Conservation (phyloP, 1,140 invertebrate species). For the Limonius californicus region DNA sequence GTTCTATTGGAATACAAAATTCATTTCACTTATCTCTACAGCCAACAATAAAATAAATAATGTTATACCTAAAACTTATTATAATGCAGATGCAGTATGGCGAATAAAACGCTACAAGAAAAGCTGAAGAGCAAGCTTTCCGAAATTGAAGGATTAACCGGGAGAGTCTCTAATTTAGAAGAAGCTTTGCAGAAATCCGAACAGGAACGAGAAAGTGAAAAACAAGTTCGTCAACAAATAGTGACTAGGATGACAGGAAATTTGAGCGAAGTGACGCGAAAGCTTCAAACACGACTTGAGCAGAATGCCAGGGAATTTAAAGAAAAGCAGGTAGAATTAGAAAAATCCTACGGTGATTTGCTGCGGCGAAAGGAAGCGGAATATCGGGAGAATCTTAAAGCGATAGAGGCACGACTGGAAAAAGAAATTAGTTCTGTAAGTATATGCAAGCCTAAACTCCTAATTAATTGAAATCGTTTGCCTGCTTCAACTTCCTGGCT, state of each 20-base stretch:
- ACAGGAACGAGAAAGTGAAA: not conserved
- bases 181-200: conserved; percentile 6
- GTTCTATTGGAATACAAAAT: too few species aligned
- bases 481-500: too few species aligned
- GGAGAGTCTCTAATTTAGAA: not conserved
- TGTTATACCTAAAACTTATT: too few species aligned
- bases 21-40: too few species aligned
- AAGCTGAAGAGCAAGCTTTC: not conserved
- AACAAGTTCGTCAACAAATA: not conserved
- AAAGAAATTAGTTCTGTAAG: not conserved
- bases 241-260: not conserved
- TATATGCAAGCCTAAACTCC: too few species aligned
- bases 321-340: not conserved
- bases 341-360: not conserved
- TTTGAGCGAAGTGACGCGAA: not conserved
- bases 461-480: too few species aligned
- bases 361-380: not conserved
- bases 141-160: not conserved
- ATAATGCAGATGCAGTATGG: not conserved
- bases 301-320: not conserved
- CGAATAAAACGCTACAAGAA: not conserved
- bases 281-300: not conserved
- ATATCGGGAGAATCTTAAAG: not conserved
- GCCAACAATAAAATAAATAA: too few species aligned
- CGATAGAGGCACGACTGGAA: not conserved